Base-by-base conservation (phyloP, 2,888 invertebrate species). In the Microplitis deprimator region DNA sequence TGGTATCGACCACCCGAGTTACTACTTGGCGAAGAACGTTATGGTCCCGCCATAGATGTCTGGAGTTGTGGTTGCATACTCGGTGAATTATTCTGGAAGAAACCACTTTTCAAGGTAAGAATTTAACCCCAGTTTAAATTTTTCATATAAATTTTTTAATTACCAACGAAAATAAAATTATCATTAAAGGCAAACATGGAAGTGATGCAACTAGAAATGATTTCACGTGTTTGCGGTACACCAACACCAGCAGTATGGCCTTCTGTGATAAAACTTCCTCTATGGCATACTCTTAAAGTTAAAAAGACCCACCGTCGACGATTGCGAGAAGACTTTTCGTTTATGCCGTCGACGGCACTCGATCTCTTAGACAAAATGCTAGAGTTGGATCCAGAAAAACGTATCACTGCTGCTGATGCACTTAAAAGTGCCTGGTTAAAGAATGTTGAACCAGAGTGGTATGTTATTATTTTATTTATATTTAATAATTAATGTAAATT, bases 51-150 rank as follows among this genome's bases (percentile, higher is more conserved):
- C 0, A 97, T 99, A 79, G 99, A 99, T 91, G 97, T 99, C 6
- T 99, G 99, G 99, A 98, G 98, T 88, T 98, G 98, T 91, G 99
- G 99, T 85, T 99, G 99, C 89, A 99, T 99, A 84, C 92, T 99
- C 70, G 99, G 98, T 8, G 99, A 99, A 91, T 92, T 99, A 79
- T 99, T 99, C 91, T 93, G 95, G 68, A 98, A 98, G 88, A 96
- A 96, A 85, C 98, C 99, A 0, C 92, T 99, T 68, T 99, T 99
- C 90, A 97, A 96, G 93, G 97, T 96, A 85, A 90, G 67, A 61
- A 60, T 10, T n/a, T 1, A 40, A 8, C 68, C 17, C 41, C 40
- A 20, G 67, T 81, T 40, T 29, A 67, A 29, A 29, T 67, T 67
- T 10, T 68, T 38, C 29, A 29, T 29, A 3, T 4, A 29, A 29